phyloP scores from a whole-genome alignment of 2,113 vertebrate species.

The Atherinomorus stipes region DNA sequence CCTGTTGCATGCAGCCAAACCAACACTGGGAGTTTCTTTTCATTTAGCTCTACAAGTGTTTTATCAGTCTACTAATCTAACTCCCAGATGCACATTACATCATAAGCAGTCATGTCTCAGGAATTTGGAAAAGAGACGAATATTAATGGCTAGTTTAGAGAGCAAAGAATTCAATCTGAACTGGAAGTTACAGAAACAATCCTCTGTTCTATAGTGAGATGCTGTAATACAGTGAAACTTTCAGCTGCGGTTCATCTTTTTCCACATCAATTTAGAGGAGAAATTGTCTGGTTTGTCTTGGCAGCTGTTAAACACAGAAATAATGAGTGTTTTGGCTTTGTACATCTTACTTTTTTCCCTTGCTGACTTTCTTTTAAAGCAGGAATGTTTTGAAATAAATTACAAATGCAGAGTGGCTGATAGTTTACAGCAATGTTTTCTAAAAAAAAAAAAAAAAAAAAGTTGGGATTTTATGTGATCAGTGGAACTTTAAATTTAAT shows the following conservation, averaged over 20 bases:
- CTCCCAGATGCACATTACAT: no score
- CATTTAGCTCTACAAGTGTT: neutral
- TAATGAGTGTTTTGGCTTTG: conserved; percentile 65
- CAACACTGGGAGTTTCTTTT: no score
- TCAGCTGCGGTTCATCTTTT: conserved; percentile 46
- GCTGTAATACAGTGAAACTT: conserved; percentile 32
- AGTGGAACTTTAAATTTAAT: neutral
- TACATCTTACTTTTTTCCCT: neutral
- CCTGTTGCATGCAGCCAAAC: no score
- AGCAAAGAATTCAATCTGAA: neutral
- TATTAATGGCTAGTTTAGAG: neutral
- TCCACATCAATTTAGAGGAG: conserved; percentile 33
- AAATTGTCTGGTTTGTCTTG: conserved; percentile 68
- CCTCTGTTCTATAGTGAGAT: conserved; percentile 5
- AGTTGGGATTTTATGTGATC: neutral
- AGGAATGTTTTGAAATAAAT: conserved; percentile 38
- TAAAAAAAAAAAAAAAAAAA: no score
- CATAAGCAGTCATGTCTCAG: neutral
- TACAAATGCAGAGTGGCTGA: conserved; percentile 6
- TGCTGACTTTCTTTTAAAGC: conserved; percentile 17
- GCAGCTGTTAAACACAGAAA: conserved; percentile 44
- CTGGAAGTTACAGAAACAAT: neutral
- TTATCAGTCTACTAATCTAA: neutral
- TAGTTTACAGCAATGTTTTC: neutral
- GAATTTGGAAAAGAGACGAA: neutral